A percentile compares a stretch with the other conserved stretches of the same genome.
Evolutionary conservation across 2,797 vertebrate species (phyloP).

Genomic region (Halcyon leucocephala): DNA sequence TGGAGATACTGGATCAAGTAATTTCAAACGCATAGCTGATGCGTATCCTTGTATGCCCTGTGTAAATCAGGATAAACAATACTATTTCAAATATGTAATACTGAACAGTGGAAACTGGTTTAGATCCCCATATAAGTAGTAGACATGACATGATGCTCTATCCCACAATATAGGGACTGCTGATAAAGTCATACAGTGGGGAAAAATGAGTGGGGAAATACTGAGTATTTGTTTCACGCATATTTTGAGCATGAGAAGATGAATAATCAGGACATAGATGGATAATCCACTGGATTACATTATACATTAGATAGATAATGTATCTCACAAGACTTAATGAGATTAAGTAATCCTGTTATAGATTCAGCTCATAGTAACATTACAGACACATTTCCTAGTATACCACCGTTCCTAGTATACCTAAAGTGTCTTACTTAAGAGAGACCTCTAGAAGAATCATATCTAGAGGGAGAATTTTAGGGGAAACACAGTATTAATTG

Average conservation of each 20-base stretch:
- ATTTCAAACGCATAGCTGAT: neutral
- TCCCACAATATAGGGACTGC: neutral
- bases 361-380: neutral
- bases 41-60: neutral
- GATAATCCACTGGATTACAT: too few species aligned
- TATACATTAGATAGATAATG: too few species aligned
- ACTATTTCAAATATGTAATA: neutral
- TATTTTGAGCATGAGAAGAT: neutral
- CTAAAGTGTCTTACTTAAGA: neutral
- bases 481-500: neutral
- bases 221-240: neutral
- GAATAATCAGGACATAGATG: neutral
- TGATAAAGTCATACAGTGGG: neutral
- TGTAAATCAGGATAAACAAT: neutral
- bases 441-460: neutral
- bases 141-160: neutral
- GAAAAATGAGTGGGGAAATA: neutral
- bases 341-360: neutral
- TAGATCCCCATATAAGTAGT: neutral
- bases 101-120: neutral
- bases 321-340: neutral
- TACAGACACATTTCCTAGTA: neutral
- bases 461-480: neutral
- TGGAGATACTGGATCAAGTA: neutral
- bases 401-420: neutral